Base-by-base conservation (phyloP, 2,797 vertebrate species). In the Loris lydekkerianus region DNA sequence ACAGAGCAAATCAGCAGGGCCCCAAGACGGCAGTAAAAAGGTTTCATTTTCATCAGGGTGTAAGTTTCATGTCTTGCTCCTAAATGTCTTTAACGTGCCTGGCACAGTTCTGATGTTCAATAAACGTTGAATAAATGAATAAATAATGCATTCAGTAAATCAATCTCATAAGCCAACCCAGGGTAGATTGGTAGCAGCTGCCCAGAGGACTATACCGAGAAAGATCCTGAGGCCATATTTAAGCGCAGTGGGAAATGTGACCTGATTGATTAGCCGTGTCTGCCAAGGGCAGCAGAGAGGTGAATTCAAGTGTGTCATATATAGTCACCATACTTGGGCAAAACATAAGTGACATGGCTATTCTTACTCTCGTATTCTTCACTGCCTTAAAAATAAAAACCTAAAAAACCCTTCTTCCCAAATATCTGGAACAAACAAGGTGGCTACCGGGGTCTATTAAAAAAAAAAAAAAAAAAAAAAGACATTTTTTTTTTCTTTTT, bases 81-180 rank as follows among this genome's bases (percentile, higher is more conserved):
- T 60, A 61, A 93, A 89, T 93, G 83, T 49, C 49, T 89, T 96
- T 91, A 86, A 53, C 23, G 86, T 70, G 43, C 31, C n/a, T 61
- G 25, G 89, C 77, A 60, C 76, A 70, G 76, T 65, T 87, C 31
- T 91, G 46, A 82, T 91, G 86, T 84, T 95, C 91, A 94, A 63
- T 93, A 92, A 60, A 97, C 86, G 73, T 60, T 93, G 89, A 96
- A 89, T 95, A 94, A 90, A 86, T 97, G 91, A 93, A 91, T 97
- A 94, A 83, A 86, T 95, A 91, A 87, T 60, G 10, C 5, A 29
- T 29, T 84, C 31, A 40, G 37, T 78, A 81, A 96, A 89, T 92
- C 91, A 84, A 0, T 77, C 69, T 88, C 67, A 11, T 88, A 85
- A 92, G 56, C 34, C 70, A 81, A 76, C 27, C 56, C 40, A 82